Conservation (phyloP, 2,888 invertebrate species). For the Mallateleia sp. region DNA sequence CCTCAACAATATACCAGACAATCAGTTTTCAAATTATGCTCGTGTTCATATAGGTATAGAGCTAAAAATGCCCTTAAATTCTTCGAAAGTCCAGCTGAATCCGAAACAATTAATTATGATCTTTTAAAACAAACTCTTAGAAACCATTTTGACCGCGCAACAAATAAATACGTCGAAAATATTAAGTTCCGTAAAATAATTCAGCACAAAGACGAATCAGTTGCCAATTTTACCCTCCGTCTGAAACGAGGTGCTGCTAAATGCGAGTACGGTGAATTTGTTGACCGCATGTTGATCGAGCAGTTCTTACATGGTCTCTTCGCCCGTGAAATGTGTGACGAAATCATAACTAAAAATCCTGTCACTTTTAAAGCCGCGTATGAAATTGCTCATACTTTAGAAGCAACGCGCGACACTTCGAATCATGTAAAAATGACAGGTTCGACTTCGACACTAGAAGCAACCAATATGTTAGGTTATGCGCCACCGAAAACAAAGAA, state of each 20-base stretch:
- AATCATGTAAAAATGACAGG: constrained; percentile 7
- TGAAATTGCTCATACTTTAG: constrained; percentile 57
- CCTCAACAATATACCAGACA: constrained; percentile 35
- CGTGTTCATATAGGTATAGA: constrained; percentile 64
- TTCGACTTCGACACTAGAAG: background rate
- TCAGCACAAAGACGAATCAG: constrained; percentile 39
- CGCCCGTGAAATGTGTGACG: constrained; percentile 56
- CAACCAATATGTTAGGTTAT: constrained; percentile 23
- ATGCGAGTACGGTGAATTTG: constrained; percentile 62
- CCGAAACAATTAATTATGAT: constrained; percentile 24
- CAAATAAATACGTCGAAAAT: constrained; percentile 72
- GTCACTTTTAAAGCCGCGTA: constrained; percentile 45
- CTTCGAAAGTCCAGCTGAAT: constrained; percentile 28
- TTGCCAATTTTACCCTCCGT: constrained; percentile 63
- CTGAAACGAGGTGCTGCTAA: constrained; percentile 57
- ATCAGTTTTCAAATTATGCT: constrained; percentile 45
- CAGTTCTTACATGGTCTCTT: constrained; percentile 57
- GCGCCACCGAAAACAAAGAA: background rate
- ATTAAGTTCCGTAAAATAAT: constrained; percentile 56
- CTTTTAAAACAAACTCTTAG: constrained; percentile 12
- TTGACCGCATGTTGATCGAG: constrained; percentile 68
- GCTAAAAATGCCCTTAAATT: constrained; percentile 62
- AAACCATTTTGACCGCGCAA: constrained; percentile 49
- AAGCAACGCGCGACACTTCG: constrained; percentile 44
- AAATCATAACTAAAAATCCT: constrained; percentile 67